A percentile compares a stretch with the other conserved stretches of the same genome.
Evolutionary conservation across 2,888 invertebrate genomes (phyloP).

Genomic region (Chorisops tibialis): DNA sequence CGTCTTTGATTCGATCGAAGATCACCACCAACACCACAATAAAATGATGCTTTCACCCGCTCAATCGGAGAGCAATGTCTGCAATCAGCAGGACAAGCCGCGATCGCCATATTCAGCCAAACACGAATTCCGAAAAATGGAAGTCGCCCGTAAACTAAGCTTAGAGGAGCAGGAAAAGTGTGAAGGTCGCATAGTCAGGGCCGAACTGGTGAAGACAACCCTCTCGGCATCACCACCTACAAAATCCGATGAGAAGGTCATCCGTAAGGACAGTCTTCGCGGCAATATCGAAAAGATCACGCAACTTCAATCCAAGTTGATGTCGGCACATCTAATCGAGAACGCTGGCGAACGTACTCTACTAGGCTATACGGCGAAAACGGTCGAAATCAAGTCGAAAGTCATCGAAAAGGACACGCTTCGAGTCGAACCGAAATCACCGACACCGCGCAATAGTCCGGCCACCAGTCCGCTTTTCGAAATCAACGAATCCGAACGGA

Average conservation of each 20-base stretch:
- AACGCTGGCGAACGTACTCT: constrained; percentile 36
- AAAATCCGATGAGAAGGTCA: constrained; percentile 39
- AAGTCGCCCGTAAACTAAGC: constrained; percentile 37
- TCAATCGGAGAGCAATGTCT: constrained; percentile 49
- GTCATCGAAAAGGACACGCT: constrained; percentile 32
- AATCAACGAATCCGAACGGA: constrained; percentile 35
- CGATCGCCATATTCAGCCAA: constrained; percentile 30
- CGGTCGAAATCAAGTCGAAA: constrained; percentile 30
- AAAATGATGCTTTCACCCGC: constrained; percentile 44
- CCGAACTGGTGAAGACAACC: constrained; percentile 49
- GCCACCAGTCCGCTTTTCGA: constrained; percentile 28
- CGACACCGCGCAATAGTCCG: not conserved
- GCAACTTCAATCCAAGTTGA: constrained; percentile 49
- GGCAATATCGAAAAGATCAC: constrained; percentile 52
- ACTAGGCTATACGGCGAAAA: constrained; percentile 34
- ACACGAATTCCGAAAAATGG: constrained; percentile 38
- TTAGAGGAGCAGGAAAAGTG: constrained; percentile 35
- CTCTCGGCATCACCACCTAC: constrained; percentile 36
- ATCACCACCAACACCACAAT: constrained; percentile 35
- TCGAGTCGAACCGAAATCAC: constrained; percentile 14
- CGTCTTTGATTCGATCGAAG: constrained; percentile 48
- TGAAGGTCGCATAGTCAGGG: constrained; percentile 45
- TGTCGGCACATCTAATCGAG: constrained; percentile 50
- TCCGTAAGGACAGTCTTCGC: constrained; percentile 47
- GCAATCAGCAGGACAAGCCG: constrained; percentile 9